Conservation (phyloP, 2,888 invertebrate genomes). For the Catocala fraxini region DNA sequence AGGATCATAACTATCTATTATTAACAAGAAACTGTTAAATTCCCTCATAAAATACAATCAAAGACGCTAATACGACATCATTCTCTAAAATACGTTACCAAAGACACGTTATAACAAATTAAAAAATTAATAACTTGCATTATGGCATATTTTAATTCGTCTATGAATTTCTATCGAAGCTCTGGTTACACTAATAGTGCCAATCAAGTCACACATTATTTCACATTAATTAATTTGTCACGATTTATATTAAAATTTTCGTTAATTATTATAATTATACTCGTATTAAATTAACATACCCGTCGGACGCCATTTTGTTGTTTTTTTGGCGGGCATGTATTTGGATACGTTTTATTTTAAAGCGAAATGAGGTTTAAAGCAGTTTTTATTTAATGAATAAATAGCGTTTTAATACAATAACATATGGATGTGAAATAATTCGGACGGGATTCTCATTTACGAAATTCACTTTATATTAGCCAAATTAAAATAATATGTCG, state of each 20-base stretch:
- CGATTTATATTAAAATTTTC: slow-evolving; percentile 52
- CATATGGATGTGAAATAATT: no score
- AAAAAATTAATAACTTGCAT: slow-evolving; percentile 37
- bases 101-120: slow-evolving; percentile 19
- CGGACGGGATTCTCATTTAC: no score
- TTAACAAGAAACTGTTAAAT: not conserved
- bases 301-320: not conserved
- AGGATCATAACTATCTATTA: not conserved
- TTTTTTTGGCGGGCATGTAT: slow-evolving; percentile 1
- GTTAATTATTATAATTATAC: slow-evolving; percentile 40
- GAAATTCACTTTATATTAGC: no score
- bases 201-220: slow-evolving; percentile 59
- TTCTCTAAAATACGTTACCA: not conserved
- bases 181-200: slow-evolving; percentile 43
- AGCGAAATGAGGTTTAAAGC: not conserved
- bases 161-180: slow-evolving; percentile 33
- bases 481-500: no score
- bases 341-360: not conserved
- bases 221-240: slow-evolving; percentile 64
- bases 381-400: not conserved
- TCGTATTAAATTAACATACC: slow-evolving; percentile 42
- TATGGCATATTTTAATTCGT: slow-evolving; percentile 25
- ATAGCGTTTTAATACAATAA: no score
- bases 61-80: not conserved
- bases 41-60: not conserved